Evolutionary conservation across 2,888 invertebrate genomes (phyloP).

Genomic region (Epirrhoe tristata): DNA sequence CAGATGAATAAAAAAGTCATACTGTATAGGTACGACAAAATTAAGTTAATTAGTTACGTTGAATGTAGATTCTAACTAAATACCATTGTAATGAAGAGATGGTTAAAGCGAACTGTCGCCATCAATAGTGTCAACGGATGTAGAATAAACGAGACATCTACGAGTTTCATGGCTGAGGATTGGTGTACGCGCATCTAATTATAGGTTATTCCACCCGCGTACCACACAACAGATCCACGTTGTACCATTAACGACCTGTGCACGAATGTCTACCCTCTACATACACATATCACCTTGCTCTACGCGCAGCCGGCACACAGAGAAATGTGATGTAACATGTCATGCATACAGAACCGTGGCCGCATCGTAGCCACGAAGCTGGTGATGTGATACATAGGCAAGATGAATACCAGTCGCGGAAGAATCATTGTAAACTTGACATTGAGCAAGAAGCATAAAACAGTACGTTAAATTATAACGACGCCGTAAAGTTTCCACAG

Average conservation of each 20-base stretch:
- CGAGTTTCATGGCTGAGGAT: slow-evolving; percentile 70
- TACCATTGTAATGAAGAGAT: slow-evolving; percentile 27
- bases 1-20: background rate
- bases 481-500: slow-evolving; percentile 62
- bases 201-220: slow-evolving; percentile 83
- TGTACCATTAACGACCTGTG: slow-evolving; percentile 78
- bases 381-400: slow-evolving; percentile 37
- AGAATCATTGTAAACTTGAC: slow-evolving; percentile 56
- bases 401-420: slow-evolving; percentile 47
- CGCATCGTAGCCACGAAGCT: slow-evolving; percentile 42
- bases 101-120: slow-evolving; percentile 50
- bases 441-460: slow-evolving; percentile 60
- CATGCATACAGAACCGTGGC: slow-evolving; percentile 60
- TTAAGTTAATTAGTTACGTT: background rate
- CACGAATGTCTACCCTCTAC: slow-evolving; percentile 71
- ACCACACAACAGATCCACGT: slow-evolving; percentile 78
- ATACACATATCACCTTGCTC: slow-evolving; percentile 56
- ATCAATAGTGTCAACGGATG: slow-evolving; percentile 64
- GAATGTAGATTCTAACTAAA: background rate
- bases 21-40: background rate
- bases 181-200: slow-evolving; percentile 82
- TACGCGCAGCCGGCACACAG: slow-evolving; percentile 56
- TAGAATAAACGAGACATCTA: slow-evolving; percentile 71
- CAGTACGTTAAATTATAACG: slow-evolving; percentile 64
- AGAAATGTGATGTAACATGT: slow-evolving; percentile 68